Evolutionary conservation across 1,140 invertebrate genomes (phyloP), one percentile per base, ranked within the genome.

Genomic region (Ectropis grisescens): DNA sequence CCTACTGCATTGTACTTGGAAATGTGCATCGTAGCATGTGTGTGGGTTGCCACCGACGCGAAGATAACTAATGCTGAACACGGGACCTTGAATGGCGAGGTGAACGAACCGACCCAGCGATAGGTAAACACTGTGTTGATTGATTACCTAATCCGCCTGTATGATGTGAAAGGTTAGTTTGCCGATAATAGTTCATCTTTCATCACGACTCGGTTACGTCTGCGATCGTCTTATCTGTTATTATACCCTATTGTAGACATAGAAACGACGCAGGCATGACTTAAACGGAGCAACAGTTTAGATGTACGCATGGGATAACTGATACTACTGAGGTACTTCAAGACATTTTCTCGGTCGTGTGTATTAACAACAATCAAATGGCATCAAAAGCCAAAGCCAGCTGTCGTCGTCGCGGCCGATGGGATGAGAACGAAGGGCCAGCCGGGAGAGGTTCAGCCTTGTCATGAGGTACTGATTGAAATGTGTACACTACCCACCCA

Each of bases 1-100:
- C 51, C 55, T 66, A 67, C 61, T 61, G 67, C 65, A 67, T 64
- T 58, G 64, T 52, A 60, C 64, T 69, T 69, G 54, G 58, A 53
- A 62, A 61, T 66, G 66, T 71, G 54, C 58, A 64, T 58, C 52
- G 50, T 54, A 37, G 33, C 36, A 49, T 53, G 37, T 58, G 58
- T 58, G 57, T 55, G 50, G 39, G 48, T 62, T 38, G 49, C 37
- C 41, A 54, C 41, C 39, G 48, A 58, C 47, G 60, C 61, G 41
- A 67, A 67, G 54, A n/a, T n/a, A n/a, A 61, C 3, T 61, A 61
- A 58, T 47, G 43, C 52, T 45, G 35, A 29, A 52, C 47, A 43
- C 31, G 38, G 46, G 56, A 55, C 68, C 66, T 75, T 74, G 66
- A 56, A 50, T 51, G 48, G 38, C 28, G 45, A 56, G 67, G 57